Evolutionary conservation across 2,797 vertebrate species (phyloP), one percentile per base, ranked within the genome.

Genomic region (Diplodus sargus): DNA sequence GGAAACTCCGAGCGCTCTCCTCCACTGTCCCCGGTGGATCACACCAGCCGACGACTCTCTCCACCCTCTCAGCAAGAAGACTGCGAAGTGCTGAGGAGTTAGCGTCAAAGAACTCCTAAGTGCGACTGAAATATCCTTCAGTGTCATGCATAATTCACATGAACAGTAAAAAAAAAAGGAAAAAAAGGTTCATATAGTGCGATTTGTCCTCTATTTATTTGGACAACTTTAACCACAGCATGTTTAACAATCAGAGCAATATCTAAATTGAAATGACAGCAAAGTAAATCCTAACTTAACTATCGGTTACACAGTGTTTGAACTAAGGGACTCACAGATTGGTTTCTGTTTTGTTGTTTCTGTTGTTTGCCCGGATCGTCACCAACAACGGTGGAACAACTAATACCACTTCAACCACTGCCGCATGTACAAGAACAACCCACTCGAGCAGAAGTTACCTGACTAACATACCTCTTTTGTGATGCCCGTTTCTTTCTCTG

Each of bases 101-200:
- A 56, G 83, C 82, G 66, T 85, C 81, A 80, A 61, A 74, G 68
- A 56, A 60, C 25, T 77, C 54, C 49, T 78, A 68, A 87, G 77
- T 78, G 76, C 34, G 68, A 83, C 89, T 74, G 74, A 85, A 87
- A 88, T 86, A 84, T 81, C 76, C 58, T 69, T 83, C 63, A 18
- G 76, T 54, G 57, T 67, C 79, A 81, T 88, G 73, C 57, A 89
- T 85, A 68, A 90, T 86, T 90, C 52, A 92, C 62, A 78, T 25
- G 13, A 74, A 82, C 72, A 75, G 63, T 74, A 62, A 73, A 87
- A 63, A 34, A 34, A 34, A 83, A 71, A 58, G 42, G 49, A 12
- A 45, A 22, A 39, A 60, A 16, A 68, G 43, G 28, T 73, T 76
- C 57, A 68, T 39, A 72, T 73, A 61, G 74, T 64, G 28, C 6